phyloP scores from a whole-genome alignment of 2,113 vertebrate genomes.

The Tychaedon coryphoeus region DNA sequence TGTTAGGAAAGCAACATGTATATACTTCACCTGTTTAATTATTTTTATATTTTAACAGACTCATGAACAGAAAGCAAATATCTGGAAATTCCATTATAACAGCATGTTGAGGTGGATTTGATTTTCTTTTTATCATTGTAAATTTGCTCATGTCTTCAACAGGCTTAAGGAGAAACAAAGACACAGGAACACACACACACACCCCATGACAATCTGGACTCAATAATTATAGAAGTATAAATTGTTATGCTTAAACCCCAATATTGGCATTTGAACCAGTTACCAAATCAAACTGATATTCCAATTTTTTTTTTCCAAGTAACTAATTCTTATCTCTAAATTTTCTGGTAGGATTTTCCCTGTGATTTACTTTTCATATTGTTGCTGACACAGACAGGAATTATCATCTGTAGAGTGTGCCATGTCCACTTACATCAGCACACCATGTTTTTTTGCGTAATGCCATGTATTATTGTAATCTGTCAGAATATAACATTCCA shows the following conservation, averaged over 20 bases:
- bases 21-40: not conserved
- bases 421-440: not conserved
- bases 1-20: not conserved
- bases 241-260: not conserved
- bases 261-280: not conserved
- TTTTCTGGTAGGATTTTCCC: not conserved
- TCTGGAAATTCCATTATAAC: not conserved
- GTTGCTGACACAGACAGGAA: not conserved
- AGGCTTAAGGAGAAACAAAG: not conserved
- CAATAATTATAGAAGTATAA: not conserved
- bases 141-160: not conserved
- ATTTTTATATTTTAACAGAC: not conserved
- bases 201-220: not conserved
- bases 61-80: not conserved
- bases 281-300: not conserved
- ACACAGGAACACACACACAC: not conserved
- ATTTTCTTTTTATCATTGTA: not conserved
- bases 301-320: not conserved
- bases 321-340: not conserved
- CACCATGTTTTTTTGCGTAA: not conserved
- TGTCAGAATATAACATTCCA: not conserved
- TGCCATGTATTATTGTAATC: not conserved
- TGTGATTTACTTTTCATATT: not conserved
- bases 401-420: not conserved
- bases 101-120: not conserved